Evolutionary conservation across 2,797 vertebrate species (phyloP).

Genomic region (Benthosema pterotum): DNA sequence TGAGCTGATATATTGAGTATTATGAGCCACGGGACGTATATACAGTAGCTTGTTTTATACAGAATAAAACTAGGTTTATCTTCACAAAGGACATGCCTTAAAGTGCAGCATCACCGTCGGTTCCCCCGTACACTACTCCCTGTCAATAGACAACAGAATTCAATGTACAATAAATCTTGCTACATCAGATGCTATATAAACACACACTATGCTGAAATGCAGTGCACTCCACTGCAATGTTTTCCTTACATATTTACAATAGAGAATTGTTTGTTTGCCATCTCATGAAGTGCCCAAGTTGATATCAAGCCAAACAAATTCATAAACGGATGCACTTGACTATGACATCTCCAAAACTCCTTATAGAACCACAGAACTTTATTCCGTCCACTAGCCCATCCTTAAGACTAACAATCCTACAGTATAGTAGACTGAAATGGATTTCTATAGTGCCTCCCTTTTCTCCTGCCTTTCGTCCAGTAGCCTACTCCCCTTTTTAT

Average conservation of each 20-base stretch:
- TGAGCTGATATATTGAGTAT: too few species aligned
- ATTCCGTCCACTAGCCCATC: slow-evolving; percentile 42
- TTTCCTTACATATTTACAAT: slow-evolving; percentile 39
- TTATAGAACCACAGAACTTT: slow-evolving; percentile 23
- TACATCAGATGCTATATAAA: slow-evolving; percentile 39
- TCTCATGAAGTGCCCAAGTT: slow-evolving; percentile 48
- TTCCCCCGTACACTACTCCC: slow-evolving; percentile 8
- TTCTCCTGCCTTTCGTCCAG: slow-evolving; percentile 2
- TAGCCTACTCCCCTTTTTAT: not conserved
- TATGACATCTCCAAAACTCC: not conserved
- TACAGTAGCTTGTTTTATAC: too few species aligned
- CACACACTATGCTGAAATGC: slow-evolving; percentile 39
- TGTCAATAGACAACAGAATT: slow-evolving; percentile 48
- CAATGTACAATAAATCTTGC: slow-evolving; percentile 49
- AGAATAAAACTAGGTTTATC: not conserved
- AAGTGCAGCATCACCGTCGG: slow-evolving; percentile 48
- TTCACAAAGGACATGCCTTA: slow-evolving; percentile 72
- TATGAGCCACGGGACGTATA: too few species aligned
- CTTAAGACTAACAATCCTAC: slow-evolving; percentile 12
- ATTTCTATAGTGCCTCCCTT: slow-evolving; percentile 54
- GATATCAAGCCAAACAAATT: slow-evolving; percentile 31
- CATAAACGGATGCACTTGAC: slow-evolving; percentile 1
- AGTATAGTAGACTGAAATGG: slow-evolving; percentile 21
- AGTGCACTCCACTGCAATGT: slow-evolving; percentile 43
- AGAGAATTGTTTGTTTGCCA: slow-evolving; percentile 48